A percentile compares a stretch with the other conserved stretches of the same genome.
Evolutionary conservation across 2,113 vertebrate species (phyloP).

Genomic region (Megaleporinus macrocephalus): DNA sequence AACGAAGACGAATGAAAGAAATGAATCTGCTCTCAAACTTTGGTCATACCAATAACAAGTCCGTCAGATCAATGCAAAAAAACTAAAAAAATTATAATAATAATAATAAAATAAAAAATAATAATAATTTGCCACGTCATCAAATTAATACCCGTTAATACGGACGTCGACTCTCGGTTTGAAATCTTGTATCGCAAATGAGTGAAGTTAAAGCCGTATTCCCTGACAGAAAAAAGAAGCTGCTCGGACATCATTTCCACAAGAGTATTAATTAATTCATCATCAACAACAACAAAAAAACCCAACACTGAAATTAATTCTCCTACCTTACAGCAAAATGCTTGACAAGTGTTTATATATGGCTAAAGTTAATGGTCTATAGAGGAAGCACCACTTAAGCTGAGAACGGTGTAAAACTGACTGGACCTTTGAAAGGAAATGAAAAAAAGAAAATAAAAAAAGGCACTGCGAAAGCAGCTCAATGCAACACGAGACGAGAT

Average conservation of each 20-base stretch:
- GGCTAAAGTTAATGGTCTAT: slow-evolving; percentile 36
- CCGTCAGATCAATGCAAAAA: slow-evolving; percentile 1
- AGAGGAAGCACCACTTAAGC: slow-evolving; percentile 44
- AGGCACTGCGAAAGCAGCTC: slow-evolving; percentile 59
- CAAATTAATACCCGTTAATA: background rate
- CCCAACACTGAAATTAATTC: background rate
- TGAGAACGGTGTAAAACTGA: slow-evolving; percentile 10
- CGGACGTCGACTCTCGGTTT: background rate
- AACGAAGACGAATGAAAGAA: background rate
- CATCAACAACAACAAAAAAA: background rate
- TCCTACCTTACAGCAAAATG: slow-evolving; percentile 22
- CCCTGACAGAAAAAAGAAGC: slow-evolving; percentile 35
- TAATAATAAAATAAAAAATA: too few relatives aligned
- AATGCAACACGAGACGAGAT: slow-evolving; percentile 28
- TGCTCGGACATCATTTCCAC: slow-evolving; percentile 1
- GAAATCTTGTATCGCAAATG: background rate
- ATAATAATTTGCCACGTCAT: background rate
- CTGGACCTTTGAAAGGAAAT: background rate
- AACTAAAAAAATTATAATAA: too few relatives aligned
- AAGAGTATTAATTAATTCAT: background rate
- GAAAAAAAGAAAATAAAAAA: slow-evolving; percentile 7
- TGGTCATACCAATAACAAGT: slow-evolving; percentile 39
- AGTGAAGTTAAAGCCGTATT: slow-evolving; percentile 30
- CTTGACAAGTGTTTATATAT: slow-evolving; percentile 14
- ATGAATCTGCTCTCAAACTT: slow-evolving; percentile 19